Evolutionary conservation across 2,113 vertebrate species (phyloP).

Genomic region (Bostrychus sinensis): DNA sequence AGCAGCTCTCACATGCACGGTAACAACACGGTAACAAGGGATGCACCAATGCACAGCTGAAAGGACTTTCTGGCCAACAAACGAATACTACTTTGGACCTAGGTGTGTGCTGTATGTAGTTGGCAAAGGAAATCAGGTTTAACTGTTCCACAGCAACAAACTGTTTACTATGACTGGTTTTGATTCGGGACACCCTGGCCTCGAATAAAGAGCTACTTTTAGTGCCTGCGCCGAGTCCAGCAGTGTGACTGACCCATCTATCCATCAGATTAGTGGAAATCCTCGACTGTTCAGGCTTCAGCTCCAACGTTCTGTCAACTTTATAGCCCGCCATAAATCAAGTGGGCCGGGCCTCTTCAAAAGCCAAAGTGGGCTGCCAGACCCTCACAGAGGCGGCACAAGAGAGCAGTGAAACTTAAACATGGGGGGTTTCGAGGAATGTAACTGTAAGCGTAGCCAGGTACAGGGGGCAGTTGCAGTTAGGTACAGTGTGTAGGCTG

Average conservation of each 20-base stretch:
- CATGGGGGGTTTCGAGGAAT: neutral
- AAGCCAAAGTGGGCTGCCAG: neutral
- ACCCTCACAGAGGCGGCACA: neutral
- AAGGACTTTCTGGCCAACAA: conserved; percentile 21
- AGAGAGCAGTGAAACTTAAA: neutral
- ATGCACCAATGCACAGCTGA: neutral
- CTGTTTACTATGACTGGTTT: conserved; percentile 46
- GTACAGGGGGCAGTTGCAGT: neutral
- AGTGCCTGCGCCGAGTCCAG: conserved; percentile 30
- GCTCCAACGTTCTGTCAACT: conserved; percentile 42
- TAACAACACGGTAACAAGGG: too few species aligned
- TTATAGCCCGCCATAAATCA: conserved; percentile 47
- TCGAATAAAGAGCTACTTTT: conserved; percentile 56
- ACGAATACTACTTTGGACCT: conserved; percentile 20
- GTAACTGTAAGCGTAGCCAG: conserved; percentile 20
- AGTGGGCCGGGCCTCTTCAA: conserved; percentile 7
- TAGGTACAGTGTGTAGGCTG: too few species aligned
- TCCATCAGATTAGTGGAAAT: conserved; percentile 46
- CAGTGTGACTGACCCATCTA: conserved; percentile 29
- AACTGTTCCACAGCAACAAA: conserved; percentile 48
- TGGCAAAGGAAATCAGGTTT: conserved; percentile 32
- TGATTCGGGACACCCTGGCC: conserved; percentile 29
- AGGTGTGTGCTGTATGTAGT: conserved; percentile 21
- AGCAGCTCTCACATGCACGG: conserved; percentile 15
- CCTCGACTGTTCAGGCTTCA: conserved; percentile 14